Conservation (phyloP, 2,888 invertebrate genomes). For the Chaetogeoica ovagalla region DNA sequence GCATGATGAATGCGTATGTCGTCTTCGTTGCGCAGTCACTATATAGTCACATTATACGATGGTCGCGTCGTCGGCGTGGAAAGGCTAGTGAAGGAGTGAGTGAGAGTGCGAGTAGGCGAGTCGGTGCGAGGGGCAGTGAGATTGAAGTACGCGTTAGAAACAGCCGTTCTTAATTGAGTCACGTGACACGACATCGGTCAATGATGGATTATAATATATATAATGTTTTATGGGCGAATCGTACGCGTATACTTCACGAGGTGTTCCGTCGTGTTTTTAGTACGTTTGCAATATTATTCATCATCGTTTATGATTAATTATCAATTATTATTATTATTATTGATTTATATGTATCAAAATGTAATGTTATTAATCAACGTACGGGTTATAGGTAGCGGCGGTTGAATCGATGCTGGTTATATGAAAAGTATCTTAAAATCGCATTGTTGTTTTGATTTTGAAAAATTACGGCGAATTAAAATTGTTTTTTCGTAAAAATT, state of each 20-base stretch:
- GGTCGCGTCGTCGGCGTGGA: not conserved
- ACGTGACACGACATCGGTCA: conserved; percentile 47
- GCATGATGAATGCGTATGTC: conserved; percentile 44
- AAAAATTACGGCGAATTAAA: too few relatives aligned
- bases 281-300: conserved; percentile 18
- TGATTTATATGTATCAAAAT: not conserved
- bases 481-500: too few relatives aligned
- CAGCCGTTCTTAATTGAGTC: conserved; percentile 49
- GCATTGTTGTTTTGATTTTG: too few relatives aligned
- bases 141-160: conserved; percentile 44
- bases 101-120: too few relatives aligned
- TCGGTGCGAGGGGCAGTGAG: not conserved
- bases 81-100: too few relatives aligned
- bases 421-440: too few relatives aligned
- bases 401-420: not conserved
- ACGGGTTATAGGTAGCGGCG: not conserved
- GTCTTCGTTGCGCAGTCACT: conserved; percentile 30
- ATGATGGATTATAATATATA: conserved; percentile 44
- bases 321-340: too few relatives aligned
- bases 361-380: not conserved
- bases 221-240: not conserved
- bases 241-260: not conserved
- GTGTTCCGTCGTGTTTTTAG: not conserved
- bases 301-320: too few relatives aligned
- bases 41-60: conserved; percentile 10